Base-by-base conservation (phyloP, 2,888 invertebrate species). In the Ennomos erosarius region DNA sequence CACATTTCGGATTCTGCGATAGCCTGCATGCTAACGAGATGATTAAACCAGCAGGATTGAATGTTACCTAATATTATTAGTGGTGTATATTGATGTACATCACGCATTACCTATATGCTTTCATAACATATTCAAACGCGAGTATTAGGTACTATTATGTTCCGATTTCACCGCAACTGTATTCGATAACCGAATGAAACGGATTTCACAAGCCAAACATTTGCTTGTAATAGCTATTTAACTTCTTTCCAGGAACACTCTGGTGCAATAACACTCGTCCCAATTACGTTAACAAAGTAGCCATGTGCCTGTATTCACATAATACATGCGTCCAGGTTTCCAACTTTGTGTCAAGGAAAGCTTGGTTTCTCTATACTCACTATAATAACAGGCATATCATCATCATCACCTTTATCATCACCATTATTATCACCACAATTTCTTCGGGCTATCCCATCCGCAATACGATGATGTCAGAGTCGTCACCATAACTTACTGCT, bases 321-420 rank as follows among this genome's bases (percentile, higher is more conserved):
- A 60, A 62, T 67, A 63, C 67, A 59, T 51, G 43, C 34, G 65
- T 69, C 51, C 65, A 64, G 49, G 55, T 60, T 54, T 54, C n/a
- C 59, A 67, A 77, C 74, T 71, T 71, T 73, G 75, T 76, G 69
- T 76, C 65, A 65, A 78, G 69, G 69, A 75, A 77, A 72, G 49
- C 36, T 8, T 51, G 12, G 10, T 12, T 10, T 47, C 42, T 33
- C 10, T 12, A 49, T 26, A 44, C 37, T 39, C 49, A 51, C 49
- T 46, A 10, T 11, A 11, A 1, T 11, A 40, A 1, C 26, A 33
- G 43, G 0, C 11, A n/a, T 26, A 42, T 42, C 42, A 42, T 9
- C 10, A 63, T 59, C 53, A 59, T 56, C 44, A 6, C 6, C 26
- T 26, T 26, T 26, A 4, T 26, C 26, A 26, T 3, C 26, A 4